Base-by-base conservation (phyloP, 1,140 invertebrate species). In the Drosophila truncata region DNA sequence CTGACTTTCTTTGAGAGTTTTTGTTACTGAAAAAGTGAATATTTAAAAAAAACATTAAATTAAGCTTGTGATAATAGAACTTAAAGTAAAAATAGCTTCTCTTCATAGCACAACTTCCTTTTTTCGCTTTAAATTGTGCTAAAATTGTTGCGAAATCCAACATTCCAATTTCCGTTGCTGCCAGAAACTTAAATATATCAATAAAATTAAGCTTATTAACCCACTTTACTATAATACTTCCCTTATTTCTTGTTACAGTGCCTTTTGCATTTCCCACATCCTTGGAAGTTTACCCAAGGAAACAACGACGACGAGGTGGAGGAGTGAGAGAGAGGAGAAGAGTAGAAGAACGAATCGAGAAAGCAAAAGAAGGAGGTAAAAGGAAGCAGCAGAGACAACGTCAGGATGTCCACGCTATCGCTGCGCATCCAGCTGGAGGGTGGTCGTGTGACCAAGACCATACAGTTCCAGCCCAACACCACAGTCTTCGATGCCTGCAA, bases 381-480 rank as follows among this genome's bases (percentile, higher is more conserved):
- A 39, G 62, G 10, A 74, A 42, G 31, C 50, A 16, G 50, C 57
- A 62, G 47, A 62, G 47, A 80, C 63, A 62, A 77, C 61, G 59
- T 49, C 67, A 91, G 74, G 55, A 92, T 92, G 91, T 92, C 91
- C 77, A 96, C 96, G 50, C 93, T 99, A 63, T 98, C 98, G 76
- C 95, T 99, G 80, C 98, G 98, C 93, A 98, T 99, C 93, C 97
- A 97, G 90, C 96, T 99, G 91, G 96, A 98, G 81, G 98, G 98
- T 80, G 96, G 96, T 91, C 97, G 97, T 93, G 96, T 98, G 80
- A 98, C 97, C 77, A 99, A 99, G 94, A 99, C 98, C 78, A 99
- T 99, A 94, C 98, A 99, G 93, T 99, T 99, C 93, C 97, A 99
- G 93, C 97, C 98, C 14, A 96, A 96, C 80, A 99, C 96, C 50